A percentile compares a stretch with the other conserved stretches of the same genome.
Evolutionary conservation across 2,113 vertebrate genomes (phyloP).

Genomic region (Cebidichthys violaceus): DNA sequence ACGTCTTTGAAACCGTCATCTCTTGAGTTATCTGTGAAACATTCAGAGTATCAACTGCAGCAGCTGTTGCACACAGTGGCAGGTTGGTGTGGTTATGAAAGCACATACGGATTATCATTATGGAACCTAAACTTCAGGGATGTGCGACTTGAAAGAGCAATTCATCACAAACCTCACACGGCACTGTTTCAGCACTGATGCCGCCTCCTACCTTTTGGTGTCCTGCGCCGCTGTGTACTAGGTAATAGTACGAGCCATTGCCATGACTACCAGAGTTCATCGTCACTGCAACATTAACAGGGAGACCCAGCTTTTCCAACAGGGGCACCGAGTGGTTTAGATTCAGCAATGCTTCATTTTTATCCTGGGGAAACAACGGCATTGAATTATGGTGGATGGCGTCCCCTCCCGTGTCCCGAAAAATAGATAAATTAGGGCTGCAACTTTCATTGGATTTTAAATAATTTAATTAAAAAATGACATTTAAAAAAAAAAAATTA

Average conservation of each 20-base stretch:
- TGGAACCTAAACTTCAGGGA: neutral
- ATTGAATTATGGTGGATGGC: neutral
- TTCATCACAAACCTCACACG: neutral
- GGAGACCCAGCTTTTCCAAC: constrained; percentile 79
- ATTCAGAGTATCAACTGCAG: constrained; percentile 1
- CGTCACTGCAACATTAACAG: constrained; percentile 67
- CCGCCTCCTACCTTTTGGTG: constrained; percentile 78
- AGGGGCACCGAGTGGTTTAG: constrained; percentile 81
- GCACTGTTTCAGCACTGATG: neutral
- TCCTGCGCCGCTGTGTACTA: constrained; percentile 70
- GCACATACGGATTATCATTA: neutral
- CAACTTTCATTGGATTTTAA: neutral
- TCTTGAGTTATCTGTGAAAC: constrained; percentile 82
- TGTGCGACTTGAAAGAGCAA: neutral
- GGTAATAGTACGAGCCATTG: constrained; percentile 63
- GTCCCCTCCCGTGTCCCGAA: neutral
- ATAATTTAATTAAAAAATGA: neutral
- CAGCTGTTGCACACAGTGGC: neutral
- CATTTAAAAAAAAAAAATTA: too few species aligned
- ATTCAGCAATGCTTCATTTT: constrained; percentile 69
- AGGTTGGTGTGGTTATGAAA: neutral
- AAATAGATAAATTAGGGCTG: neutral
- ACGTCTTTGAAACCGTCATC: constrained; percentile 67
- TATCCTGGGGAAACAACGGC: constrained; percentile 70
- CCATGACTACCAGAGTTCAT: constrained; percentile 65